Base-by-base conservation (phyloP, 1,140 invertebrate species). In the Aricia agestis region DNA sequence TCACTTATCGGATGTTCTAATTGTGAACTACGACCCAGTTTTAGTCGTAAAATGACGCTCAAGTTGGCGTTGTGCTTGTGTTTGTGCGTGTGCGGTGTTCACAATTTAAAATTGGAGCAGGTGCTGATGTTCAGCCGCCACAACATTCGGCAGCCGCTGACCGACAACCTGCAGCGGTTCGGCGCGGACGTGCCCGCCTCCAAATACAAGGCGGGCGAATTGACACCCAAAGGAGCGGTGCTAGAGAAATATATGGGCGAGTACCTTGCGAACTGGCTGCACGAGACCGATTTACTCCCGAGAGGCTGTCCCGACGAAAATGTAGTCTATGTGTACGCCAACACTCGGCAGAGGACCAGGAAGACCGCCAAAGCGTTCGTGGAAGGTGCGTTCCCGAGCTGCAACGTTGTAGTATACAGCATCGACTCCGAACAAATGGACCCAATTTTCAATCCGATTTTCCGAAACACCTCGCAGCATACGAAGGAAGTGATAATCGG, bases 101-200 rank as follows among this genome's bases (percentile, higher is more conserved):
- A 69, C 31, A 68, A 73, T 66, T 77, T 80, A 7, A 76, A 78
- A 66, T 73, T 90, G 19, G 75, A 82, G 77, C 79, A 86, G 81
- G 82, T 90, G n/a, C 67, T 87, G 7, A 78, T 85, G 67, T 73
- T 90, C 67, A 84, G 86, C 45, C 77, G 88, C 25, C 88, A 90
- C 79, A 89, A 89, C 72, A 74, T 90, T 18, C 76, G 88, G n/a
- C 78, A 84, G 6, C 88, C 88, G 42, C 78, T 88, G 25, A 75
- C 76, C 4, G 69, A 76, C 52, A 78, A 82, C 73, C 75, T 87
- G 66, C 69, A 78, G 31, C 18, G 18, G 19, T 63, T 63, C 19
- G 59, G 59, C 18, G 9, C 19, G 18, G 66, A 75, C n/a, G 69
- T 79, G 0, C 76, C 79, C 25, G 68, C 80, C 18, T n/a, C 74